Evolutionary conservation across 2,888 invertebrate species (phyloP).

Genomic region (Eumerus sabulonum): DNA sequence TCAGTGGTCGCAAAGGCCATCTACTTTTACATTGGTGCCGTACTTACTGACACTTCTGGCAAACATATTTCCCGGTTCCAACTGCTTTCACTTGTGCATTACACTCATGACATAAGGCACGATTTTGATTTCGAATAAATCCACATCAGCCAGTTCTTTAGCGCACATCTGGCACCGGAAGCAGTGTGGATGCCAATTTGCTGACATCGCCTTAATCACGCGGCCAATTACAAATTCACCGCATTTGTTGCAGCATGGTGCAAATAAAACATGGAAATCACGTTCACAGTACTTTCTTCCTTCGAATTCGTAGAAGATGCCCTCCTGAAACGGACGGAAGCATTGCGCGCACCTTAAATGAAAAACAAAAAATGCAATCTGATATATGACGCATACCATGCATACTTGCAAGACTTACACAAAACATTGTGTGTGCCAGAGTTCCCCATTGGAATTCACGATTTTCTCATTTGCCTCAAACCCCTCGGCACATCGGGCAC

Average conservation of each 20-base stretch:
- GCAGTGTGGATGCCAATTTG: conserved; percentile 99
- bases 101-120: conserved; percentile 96
- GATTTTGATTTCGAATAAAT: conserved; percentile 92
- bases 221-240: conserved; percentile 98
- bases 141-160: conserved; percentile 96
- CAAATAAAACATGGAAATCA: conserved; percentile 98
- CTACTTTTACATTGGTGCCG: neutral
- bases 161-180: conserved; percentile 97
- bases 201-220: conserved; percentile 99
- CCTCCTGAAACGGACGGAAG: conserved; percentile 98
- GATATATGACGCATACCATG: no score
- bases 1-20: neutral
- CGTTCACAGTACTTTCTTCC: conserved; percentile 99
- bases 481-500: conserved; percentile 96
- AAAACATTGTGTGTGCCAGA: conserved; percentile 99
- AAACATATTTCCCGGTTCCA: conserved; percentile 96
- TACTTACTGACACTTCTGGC: conserved; percentile 98
- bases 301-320: conserved; percentile 99
- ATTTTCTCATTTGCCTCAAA: conserved; percentile 98
- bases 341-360: conserved; percentile 96
- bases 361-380: neutral
- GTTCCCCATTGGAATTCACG: conserved; percentile 98
- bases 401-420: conserved; percentile 85
- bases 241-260: conserved; percentile 93
- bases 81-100: conserved; percentile 97